These are phyloP conservation scores for Hydrocynus forskahlii DNA, from an alignment of 2,797 vertebrate species.

Conservation along the genomic window DNA sequence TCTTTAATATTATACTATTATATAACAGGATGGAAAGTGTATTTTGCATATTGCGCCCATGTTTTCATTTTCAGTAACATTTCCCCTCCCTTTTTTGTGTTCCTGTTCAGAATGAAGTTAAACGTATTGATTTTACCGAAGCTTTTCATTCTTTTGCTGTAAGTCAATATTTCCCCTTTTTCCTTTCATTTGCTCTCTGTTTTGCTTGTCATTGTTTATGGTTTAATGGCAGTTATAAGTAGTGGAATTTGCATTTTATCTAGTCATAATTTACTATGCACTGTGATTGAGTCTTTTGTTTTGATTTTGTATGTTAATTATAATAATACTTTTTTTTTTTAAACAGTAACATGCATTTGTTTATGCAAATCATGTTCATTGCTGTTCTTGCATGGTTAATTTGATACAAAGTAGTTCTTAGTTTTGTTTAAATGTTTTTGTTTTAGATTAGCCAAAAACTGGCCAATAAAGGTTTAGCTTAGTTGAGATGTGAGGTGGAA, in stretches of 20 bases:
- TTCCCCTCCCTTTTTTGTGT: conserved; percentile 74
- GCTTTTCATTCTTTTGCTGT: conserved; percentile 90
- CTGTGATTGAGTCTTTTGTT: conserved; percentile 5
- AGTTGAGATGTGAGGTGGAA: neutral
- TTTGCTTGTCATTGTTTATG: conserved; percentile 57
- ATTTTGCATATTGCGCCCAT: conserved; percentile 63
- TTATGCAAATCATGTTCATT: conserved; percentile 30
- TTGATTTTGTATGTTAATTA: neutral
- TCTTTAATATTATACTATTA: neutral
- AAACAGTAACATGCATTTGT: conserved; percentile 15
- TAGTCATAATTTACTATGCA: conserved; percentile 12
- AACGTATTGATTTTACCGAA: conserved; percentile 89
- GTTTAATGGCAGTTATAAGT: conserved; percentile 35
- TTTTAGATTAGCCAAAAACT: neutral
- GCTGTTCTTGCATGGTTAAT: conserved; percentile 26
- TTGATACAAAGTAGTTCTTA: neutral
- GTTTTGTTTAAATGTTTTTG: conserved; percentile 1
- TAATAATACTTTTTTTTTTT: neutral
- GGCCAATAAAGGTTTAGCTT: neutral
- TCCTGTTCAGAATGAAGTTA: conserved; percentile 86
- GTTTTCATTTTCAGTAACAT: conserved; percentile 73
- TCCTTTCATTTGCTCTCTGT: conserved; percentile 70
- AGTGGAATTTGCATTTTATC: conserved; percentile 21
- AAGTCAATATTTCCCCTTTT: conserved; percentile 83
- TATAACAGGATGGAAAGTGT: conserved; percentile 69